phyloP scores from a whole-genome alignment of 2,888 invertebrate species.

The Crossocerus cetratus region DNA sequence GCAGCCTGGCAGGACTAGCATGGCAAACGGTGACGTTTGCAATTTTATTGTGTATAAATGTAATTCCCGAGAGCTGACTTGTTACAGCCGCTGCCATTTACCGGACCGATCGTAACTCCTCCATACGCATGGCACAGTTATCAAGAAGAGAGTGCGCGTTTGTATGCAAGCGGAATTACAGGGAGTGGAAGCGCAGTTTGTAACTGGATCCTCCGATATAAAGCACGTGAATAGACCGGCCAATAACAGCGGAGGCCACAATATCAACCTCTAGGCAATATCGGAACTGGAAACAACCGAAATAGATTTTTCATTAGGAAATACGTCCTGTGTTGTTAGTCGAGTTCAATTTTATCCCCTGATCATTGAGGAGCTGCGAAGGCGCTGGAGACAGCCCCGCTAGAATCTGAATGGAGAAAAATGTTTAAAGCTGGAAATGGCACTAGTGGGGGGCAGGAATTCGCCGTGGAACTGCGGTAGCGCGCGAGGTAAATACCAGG shows the following conservation, averaged over 20 bases:
- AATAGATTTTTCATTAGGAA: conserved; percentile 6
- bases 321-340: too few species aligned
- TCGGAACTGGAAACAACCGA: background rate
- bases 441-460: background rate
- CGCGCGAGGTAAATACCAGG: conserved; percentile 42
- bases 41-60: conserved; percentile 21
- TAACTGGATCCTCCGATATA: conserved; percentile 56
- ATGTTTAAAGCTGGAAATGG: conserved; percentile 21
- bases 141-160: conserved; percentile 52
- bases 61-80: conserved; percentile 34
- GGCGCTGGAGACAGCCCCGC: background rate
- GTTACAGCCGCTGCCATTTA: conserved; percentile 35
- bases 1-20: background rate
- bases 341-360: conserved; percentile 8
- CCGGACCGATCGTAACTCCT: conserved; percentile 49
- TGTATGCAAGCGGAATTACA: conserved; percentile 60
- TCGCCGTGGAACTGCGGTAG: background rate
- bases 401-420: conserved; percentile 24
- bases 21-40: background rate
- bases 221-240: conserved; percentile 54
- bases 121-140: conserved; percentile 48
- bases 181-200: conserved; percentile 58
- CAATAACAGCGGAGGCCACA: conserved; percentile 36
- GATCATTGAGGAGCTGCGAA: too few species aligned
- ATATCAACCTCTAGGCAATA: conserved; percentile 5